Percentiles rank a stretch among this genome's conserved stretches.
These are phyloP conservation scores for Stichopus chloronotus DNA, from an alignment of 35 echinoderm and acorn worm genomes.

Conservation along the genomic window DNA sequence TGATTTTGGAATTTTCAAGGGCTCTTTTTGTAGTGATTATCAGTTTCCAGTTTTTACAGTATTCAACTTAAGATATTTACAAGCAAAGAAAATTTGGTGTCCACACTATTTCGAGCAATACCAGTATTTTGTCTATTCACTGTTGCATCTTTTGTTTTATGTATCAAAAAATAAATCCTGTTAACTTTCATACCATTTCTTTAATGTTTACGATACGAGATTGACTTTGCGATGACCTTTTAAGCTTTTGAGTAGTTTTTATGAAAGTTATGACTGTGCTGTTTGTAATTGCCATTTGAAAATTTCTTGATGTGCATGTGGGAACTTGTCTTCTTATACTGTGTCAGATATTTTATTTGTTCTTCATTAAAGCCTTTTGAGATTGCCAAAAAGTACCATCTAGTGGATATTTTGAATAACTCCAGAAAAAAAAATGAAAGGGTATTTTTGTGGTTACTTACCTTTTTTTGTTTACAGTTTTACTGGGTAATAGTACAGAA, in stretches of 20 bases:
- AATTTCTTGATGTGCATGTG: background rate
- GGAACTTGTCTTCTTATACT: too few relatives aligned
- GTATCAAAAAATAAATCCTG: background rate
- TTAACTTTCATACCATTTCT: background rate
- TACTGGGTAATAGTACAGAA: background rate
- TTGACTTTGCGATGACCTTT: background rate
- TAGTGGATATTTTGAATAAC: background rate
- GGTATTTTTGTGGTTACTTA: background rate
- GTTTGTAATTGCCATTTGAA: background rate
- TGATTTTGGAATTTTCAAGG: too few relatives aligned
- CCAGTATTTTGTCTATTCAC: background rate
- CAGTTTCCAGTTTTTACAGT: too few relatives aligned
- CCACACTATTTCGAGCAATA: background rate
- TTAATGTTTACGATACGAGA: background rate
- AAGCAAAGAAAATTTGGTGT: background rate
- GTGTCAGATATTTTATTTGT: too few relatives aligned
- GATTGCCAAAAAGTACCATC: too few relatives aligned
- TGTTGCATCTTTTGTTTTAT: background rate
- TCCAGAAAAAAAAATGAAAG: background rate
- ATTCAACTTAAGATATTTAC: background rate
- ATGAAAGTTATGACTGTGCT: background rate
- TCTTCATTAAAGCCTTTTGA: too few relatives aligned
- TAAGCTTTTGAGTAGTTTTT: background rate
- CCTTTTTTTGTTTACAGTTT: background rate
- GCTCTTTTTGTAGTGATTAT: constrained; percentile 1